phyloP scores from a whole-genome alignment of 2,888 invertebrate species.

The Ormia ochracea region DNA sequence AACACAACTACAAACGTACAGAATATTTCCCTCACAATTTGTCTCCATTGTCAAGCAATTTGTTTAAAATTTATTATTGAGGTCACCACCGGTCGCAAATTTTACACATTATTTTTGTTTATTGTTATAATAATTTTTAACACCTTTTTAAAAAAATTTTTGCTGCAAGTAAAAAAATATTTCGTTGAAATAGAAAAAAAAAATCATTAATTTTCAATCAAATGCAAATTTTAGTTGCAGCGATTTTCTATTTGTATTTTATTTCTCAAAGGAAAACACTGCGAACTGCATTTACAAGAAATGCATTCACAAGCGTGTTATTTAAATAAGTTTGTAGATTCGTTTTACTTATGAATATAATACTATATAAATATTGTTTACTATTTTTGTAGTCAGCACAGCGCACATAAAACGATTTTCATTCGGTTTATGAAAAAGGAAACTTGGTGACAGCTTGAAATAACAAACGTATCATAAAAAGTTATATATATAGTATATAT shows the following conservation, averaged over 20 bases:
- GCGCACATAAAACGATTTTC: conserved; percentile 6
- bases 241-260: too few relatives aligned
- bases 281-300: not conserved
- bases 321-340: not conserved
- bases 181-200: too few relatives aligned
- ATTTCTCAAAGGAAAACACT: not conserved
- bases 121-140: conserved; percentile 23
- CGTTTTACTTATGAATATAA: conserved; percentile 16
- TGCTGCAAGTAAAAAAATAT: not conserved
- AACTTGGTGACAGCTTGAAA: conserved; percentile 46
- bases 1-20: not conserved
- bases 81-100: conserved; percentile 55
- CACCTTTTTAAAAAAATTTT: conserved; percentile 25
- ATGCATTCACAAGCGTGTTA: too few relatives aligned
- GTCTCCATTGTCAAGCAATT: not conserved
- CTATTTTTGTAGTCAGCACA: conserved; percentile 32
- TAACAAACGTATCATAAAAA: conserved; percentile 24
- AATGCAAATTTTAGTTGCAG: conserved; percentile 2
- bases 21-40: not conserved
- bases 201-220: not conserved
- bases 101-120: not conserved
- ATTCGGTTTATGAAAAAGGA: conserved; percentile 37
- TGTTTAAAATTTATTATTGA: conserved; percentile 45
- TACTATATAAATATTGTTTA: conserved; percentile 15
- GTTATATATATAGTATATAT: too few relatives aligned